phyloP scores from a whole-genome alignment of 2,113 vertebrate species.

The Promerops cafer region DNA sequence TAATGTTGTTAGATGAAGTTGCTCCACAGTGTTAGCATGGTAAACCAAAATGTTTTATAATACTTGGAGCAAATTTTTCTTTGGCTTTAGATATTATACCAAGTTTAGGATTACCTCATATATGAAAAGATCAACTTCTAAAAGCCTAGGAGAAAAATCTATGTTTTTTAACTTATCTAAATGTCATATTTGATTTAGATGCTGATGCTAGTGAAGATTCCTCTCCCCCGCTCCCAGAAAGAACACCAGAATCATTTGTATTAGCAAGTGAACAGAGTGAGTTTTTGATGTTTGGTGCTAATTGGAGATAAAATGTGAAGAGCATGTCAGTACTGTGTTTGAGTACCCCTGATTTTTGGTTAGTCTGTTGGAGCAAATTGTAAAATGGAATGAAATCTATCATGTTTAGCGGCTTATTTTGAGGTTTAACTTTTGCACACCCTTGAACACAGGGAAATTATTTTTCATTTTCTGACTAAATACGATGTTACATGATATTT shows the following conservation, averaged over 20 bases:
- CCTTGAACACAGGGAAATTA: neutral
- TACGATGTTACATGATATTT: neutral
- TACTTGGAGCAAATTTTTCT: neutral
- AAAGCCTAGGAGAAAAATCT: neutral
- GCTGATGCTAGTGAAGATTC: slow-evolving; percentile 84
- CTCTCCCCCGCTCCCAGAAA: slow-evolving; percentile 87
- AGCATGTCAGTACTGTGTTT: neutral
- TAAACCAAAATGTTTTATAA: neutral
- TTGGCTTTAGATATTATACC: neutral
- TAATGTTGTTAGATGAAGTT: neutral
- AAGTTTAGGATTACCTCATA: neutral
- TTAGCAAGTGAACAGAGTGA: slow-evolving; percentile 88
- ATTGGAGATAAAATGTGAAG: neutral
- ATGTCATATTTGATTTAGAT: slow-evolving; percentile 79
- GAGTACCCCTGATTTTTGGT: neutral
- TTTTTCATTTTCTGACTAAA: neutral
- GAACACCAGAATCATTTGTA: slow-evolving; percentile 92
- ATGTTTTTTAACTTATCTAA: slow-evolving; percentile 8
- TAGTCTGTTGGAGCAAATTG: neutral
- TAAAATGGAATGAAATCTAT: neutral
- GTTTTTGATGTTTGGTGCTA: slow-evolving; percentile 32
- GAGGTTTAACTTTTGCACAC: neutral
- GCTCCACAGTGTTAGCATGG: neutral
- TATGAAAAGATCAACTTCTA: neutral
- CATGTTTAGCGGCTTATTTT: neutral